A percentile compares a stretch with the other conserved stretches of the same genome.
Conservation (phyloP, 2,888 invertebrate species). For the Prosapia bicincta region DNA sequence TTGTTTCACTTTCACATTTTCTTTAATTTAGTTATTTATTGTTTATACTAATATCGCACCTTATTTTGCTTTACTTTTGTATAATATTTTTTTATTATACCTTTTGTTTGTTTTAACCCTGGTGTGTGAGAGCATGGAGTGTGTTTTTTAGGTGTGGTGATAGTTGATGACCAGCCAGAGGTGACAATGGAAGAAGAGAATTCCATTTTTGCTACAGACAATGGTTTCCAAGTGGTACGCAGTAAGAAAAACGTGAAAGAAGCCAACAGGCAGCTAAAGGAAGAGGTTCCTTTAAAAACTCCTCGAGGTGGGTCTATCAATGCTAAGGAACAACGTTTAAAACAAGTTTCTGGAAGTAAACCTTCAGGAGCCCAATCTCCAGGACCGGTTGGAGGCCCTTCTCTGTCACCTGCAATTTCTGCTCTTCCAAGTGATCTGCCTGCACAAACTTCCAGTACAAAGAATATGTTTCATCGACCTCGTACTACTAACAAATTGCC, state of each 20-base stretch:
- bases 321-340: background rate
- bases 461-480: conserved; percentile 11
- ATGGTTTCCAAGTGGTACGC: conserved; percentile 81
- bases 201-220: conserved; percentile 48
- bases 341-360: background rate
- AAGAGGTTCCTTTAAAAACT: conserved; percentile 38
- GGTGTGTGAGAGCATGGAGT: conserved; percentile 37
- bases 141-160: conserved; percentile 48
- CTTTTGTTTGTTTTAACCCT: conserved; percentile 24
- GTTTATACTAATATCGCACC: conserved; percentile 3
- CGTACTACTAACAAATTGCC: conserved; percentile 59
- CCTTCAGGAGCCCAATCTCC: background rate
- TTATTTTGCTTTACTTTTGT: conserved; percentile 23
- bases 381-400: background rate
- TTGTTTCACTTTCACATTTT: background rate
- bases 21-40: conserved; percentile 13
- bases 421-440: background rate
- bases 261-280: conserved; percentile 42
- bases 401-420: background rate
- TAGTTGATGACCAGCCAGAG: conserved; percentile 52
- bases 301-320: conserved; percentile 38
- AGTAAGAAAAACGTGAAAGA: conserved; percentile 71
- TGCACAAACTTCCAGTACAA: background rate
- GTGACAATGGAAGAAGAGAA: conserved; percentile 45
- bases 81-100: background rate